Conservation (phyloP, 2,113 vertebrate species). For the Glaucidium brasilianum region DNA sequence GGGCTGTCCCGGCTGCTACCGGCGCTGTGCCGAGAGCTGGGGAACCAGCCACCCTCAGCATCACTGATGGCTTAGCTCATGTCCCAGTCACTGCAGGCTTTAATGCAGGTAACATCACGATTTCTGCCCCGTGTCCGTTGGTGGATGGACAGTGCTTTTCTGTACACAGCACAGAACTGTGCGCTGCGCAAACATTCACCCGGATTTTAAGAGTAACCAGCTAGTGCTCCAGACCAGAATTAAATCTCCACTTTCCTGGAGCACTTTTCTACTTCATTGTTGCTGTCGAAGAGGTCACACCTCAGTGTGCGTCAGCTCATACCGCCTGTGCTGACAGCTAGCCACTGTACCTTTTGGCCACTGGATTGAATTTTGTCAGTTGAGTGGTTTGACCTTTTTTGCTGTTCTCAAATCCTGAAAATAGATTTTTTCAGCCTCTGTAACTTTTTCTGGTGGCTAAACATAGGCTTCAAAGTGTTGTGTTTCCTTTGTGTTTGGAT, state of each 20-base stretch:
- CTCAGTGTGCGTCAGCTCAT: not conserved
- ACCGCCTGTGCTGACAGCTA: rapidly evolving
- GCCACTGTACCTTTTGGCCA: not conserved
- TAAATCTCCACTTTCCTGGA: not conserved
- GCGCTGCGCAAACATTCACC: rapidly evolving
- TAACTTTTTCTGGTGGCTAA: not conserved
- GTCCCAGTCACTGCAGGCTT: rapidly evolving
- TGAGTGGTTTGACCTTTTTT: conserved; percentile 29
- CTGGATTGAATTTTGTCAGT: not conserved
- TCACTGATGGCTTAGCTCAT: rapidly evolving
- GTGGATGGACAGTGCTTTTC: not conserved
- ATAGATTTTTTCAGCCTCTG: not conserved
- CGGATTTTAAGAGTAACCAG: not conserved
- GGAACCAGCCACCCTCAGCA: rapidly evolving
- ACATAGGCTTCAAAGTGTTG: not conserved
- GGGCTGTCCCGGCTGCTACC: not conserved
- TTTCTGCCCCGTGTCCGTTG: rapidly evolving
- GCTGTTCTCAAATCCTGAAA: not conserved
- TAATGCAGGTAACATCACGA: rapidly evolving
- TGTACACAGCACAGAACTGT: rapidly evolving
- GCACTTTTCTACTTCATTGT: no score
- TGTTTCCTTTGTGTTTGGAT: not conserved
- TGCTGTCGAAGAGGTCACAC: not conserved
- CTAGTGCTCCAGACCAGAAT: not conserved
- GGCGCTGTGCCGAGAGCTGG: not conserved